These are phyloP conservation scores for Piprites chloris DNA, from an alignment of 2,113 vertebrate species.

Conservation along the genomic window DNA sequence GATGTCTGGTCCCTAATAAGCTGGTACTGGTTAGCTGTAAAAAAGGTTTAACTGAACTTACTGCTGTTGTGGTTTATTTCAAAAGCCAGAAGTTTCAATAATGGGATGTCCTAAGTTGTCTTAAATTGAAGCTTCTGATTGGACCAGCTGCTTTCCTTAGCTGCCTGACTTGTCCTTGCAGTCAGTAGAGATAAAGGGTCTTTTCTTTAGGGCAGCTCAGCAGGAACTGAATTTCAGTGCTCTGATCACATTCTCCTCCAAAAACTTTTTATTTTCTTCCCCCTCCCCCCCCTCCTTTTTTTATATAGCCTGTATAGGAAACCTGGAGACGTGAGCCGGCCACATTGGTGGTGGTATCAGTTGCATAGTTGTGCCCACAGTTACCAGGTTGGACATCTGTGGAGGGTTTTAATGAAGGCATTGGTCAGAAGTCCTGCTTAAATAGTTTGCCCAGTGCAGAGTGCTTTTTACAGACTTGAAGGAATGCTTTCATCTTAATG, in stretches of 20 bases:
- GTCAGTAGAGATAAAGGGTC: not conserved
- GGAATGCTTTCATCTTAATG: not conserved
- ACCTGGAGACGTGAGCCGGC: not conserved
- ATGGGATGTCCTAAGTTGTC: not conserved
- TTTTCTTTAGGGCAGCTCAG: not conserved
- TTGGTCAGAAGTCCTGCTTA: not conserved
- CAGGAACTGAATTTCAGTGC: not conserved
- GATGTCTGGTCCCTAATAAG: not conserved
- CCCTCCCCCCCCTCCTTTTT: not conserved
- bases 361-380: not conserved
- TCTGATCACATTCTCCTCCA: not conserved
- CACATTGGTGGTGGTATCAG: not conserved
- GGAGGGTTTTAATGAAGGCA: not conserved
- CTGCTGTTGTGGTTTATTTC: not conserved
- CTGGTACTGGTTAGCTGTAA: not conserved
- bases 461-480: not conserved
- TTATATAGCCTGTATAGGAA: not conserved
- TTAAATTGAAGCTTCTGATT: not conserved
- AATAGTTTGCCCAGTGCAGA: not conserved
- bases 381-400: not conserved
- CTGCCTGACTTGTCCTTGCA: not conserved
- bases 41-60: not conserved
- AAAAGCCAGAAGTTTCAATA: not conserved
- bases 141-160: not conserved
- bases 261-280: accelerated